phyloP scores from a whole-genome alignment of 1,140 invertebrate genomes.

The Vanessa atalanta region DNA sequence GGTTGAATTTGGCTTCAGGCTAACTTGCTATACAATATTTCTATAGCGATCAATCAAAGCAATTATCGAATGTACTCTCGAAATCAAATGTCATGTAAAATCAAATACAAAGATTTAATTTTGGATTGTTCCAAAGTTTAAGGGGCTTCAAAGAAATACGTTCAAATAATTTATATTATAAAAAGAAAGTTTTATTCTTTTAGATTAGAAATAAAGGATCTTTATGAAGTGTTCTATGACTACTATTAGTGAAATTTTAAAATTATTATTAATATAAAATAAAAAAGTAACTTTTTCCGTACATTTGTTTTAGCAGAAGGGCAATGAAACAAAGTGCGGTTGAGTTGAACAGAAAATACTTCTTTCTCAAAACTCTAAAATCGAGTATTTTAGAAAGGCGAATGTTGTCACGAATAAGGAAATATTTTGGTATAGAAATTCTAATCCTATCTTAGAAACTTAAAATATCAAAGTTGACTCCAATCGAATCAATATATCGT shows the following conservation, averaged over 20 bases:
- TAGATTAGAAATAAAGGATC: no score
- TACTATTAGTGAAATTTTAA: no score
- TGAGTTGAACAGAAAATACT: not conserved
- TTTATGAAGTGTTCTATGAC: no score
- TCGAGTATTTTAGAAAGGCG: conserved; percentile 19
- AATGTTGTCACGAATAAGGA: conserved; percentile 40
- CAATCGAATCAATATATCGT: not conserved
- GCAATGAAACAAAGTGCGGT: no score
- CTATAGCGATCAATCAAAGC: conserved; percentile 25
- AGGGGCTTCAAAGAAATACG: no score
- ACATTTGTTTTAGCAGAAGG: no score
- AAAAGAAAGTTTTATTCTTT: no score
- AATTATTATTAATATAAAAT: no score
- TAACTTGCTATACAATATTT: conserved; percentile 20
- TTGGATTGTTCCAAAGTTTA: no score
- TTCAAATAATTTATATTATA: no score
- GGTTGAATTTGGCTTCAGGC: conserved; percentile 18
- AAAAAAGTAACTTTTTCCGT: no score
- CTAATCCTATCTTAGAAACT: not conserved
- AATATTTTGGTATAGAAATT: conserved; percentile 14
- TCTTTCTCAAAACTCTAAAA: not conserved
- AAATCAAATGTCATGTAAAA: not conserved
- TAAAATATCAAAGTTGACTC: not conserved
- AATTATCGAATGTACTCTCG: conserved; percentile 12
- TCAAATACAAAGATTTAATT: not conserved